Base-by-base conservation (phyloP, 2,888 invertebrate genomes). In the Erannis defoliaria region DNA sequence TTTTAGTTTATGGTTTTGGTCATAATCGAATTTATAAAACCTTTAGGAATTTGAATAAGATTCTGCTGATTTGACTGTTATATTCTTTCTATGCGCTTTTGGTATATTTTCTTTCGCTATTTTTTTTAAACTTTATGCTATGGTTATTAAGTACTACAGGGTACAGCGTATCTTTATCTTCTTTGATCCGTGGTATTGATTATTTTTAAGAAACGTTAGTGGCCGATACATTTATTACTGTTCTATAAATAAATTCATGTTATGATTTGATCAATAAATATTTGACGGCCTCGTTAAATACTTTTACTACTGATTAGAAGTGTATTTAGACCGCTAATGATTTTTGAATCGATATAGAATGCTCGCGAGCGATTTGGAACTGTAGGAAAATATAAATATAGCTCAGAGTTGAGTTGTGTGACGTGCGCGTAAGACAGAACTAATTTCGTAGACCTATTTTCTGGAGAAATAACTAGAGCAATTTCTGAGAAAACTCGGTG, bases 251-350 rank as follows among this genome's bases (percentile, higher is more conserved):
- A 18, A 16, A 62, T 40, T 37, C 21, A 8, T 26, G 48, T 21
- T 37, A 45, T 60, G 50, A 51, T 56, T 60, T 18, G 35, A 40
- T 33, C 35, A 55, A 55, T 59, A 59, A 55, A 64, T 53, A 61
- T 61, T 68, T 66, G 54, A 67, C 16, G 62, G 51, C 38, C 46
- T 33, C 55, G 48, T 67, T 57, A 65, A 67, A 62, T 33, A 29
- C n/a, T 58, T 48, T 55, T 54, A 56, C 48, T 48, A 50, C 43
- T 48, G 51, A 48, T 54, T 60, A 53, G 58, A 49, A 37, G 10
- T 50, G 42, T 48, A 23, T 54, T 31, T 35, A 9, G 29, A 48
- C 18, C 38, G 45, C 45, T 64, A 55, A 53, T 51, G 51, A 51
- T 53, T 46, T 43, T 45, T 50, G 26, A 21, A 35, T 37, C 43